Conservation (phyloP, 2,113 vertebrate genomes). For the Prinia subflava region DNA sequence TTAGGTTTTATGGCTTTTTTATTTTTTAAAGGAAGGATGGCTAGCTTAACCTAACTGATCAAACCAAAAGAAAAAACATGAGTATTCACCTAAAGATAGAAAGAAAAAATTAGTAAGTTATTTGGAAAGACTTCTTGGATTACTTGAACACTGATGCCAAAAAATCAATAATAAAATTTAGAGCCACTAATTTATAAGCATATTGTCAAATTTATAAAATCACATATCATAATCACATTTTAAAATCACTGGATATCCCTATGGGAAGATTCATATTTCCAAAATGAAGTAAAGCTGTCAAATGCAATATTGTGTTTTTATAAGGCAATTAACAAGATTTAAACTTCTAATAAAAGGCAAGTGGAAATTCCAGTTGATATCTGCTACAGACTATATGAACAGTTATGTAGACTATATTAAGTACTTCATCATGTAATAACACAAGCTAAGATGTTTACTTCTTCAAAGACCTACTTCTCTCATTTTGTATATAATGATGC, state of each 20-base stretch:
- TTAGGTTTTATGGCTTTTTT: not conserved
- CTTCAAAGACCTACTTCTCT: not conserved
- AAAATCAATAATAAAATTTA: not conserved
- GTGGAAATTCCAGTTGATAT: not conserved
- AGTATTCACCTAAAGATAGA: not conserved
- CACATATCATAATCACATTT: not conserved
- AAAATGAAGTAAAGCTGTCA: conserved; percentile 9
- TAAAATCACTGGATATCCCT: not conserved
- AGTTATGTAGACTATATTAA: not conserved
- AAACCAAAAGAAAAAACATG: not conserved
- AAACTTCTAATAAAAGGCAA: not conserved
- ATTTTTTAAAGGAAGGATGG: not conserved
- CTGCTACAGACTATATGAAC: not conserved
- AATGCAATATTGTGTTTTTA: not conserved
- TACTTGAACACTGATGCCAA: not conserved
- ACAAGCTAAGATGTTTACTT: not conserved
- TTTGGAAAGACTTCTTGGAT: not conserved
- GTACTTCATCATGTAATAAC: not conserved
- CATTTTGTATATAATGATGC: not conserved
- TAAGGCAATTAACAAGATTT: not conserved
- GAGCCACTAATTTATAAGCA: not conserved
- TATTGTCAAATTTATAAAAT: not conserved
- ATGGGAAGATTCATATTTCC: not conserved
- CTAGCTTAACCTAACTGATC: not conserved
- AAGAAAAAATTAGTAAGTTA: not conserved